Evolutionary conservation across 37 sponge, comb jelly and placozoan genomes (phyloP).

Genomic region (Haliclona indistincta): DNA sequence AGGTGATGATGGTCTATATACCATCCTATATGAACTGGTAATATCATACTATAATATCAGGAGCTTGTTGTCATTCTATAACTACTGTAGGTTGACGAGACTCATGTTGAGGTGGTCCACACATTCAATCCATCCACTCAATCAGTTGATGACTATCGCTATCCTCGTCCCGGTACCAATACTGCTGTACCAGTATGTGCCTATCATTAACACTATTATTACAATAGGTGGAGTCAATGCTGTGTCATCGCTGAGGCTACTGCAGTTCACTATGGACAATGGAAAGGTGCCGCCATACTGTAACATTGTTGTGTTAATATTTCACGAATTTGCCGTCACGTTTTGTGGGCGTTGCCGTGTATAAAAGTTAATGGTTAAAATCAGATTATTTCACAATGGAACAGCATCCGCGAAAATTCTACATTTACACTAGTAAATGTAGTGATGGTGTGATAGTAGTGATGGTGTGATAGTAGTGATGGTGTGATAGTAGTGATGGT

Average conservation of each 20-base stretch:
- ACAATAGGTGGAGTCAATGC: slow-evolving; percentile 19
- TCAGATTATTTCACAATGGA: too few relatives aligned
- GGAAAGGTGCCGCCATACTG: not conserved
- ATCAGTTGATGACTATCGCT: slow-evolving; percentile 34
- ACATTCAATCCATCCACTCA: slow-evolving; percentile 62
- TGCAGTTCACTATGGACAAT: slow-evolving; percentile 16
- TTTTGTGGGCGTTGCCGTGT: not conserved
- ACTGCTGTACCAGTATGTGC: not conserved
- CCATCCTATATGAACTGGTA: slow-evolving; percentile 70
- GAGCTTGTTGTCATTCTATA: not conserved
- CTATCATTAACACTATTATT: too few relatives aligned
- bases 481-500: too few relatives aligned
- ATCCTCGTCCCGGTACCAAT: slow-evolving; percentile 45
- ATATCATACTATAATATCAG: not conserved
- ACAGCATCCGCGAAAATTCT: too few relatives aligned
- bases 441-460: too few relatives aligned
- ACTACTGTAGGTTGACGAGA: slow-evolving; percentile 45
- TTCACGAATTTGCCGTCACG: not conserved
- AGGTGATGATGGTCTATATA: slow-evolving; percentile 29
- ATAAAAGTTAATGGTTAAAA: too few relatives aligned
- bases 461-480: too few relatives aligned
- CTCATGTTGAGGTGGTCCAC: slow-evolving; percentile 26
- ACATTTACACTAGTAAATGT: too few relatives aligned
- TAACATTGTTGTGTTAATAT: not conserved
- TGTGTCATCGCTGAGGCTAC: slow-evolving; percentile 12